Evolutionary conservation across 2,888 invertebrate species (phyloP), one percentile per base, ranked within the genome.

Genomic region (Catocala nupta): DNA sequence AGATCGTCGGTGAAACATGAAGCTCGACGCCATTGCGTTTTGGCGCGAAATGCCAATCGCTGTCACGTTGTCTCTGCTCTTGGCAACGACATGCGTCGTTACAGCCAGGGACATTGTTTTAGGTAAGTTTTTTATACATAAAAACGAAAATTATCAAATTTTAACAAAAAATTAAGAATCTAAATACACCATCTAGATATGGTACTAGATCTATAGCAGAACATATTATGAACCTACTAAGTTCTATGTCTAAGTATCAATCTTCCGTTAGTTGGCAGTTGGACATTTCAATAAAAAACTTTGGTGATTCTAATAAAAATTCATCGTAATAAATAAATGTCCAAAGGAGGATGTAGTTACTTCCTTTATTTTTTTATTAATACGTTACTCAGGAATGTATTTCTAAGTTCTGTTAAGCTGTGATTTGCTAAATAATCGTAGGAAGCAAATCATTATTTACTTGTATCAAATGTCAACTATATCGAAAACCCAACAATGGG

Each of bases 41-140:
- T 90, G 92, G 90, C 91, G 92, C 88, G 87, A 90, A 86, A 88
- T 90, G 92, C 85, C 90, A 77, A 81, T 89, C 81, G 88, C 89
- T 81, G 84, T 90, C 84, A 86, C 81, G 61, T 71, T 90, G 55
- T 59, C 55, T 68, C 69, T 81, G 61, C 68, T 91, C 56, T 80
- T 89, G 84, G 84, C 87, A 78, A 78, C 85, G 78, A 83, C 82
- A 57, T 86, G 83, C 82, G 74, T 82, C 63, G 87, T 82, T 79
- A 84, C 90, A 80, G 90, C 91, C 82, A 89, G 86, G 77, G 92
- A 92, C 71, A 86, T 93, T 78, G 81, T 92, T 73, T 83, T 93
- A 74, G 90, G 93, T 93, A 65, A 92, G 92, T 86, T 63, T 65
- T 63, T 59, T 66, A 62, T 65, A 49, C 51, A 39, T 51, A 58